Evolutionary conservation across 1,140 invertebrate genomes (phyloP), one percentile per base, ranked within the genome.

Genomic region (Drosophila pachea): DNA sequence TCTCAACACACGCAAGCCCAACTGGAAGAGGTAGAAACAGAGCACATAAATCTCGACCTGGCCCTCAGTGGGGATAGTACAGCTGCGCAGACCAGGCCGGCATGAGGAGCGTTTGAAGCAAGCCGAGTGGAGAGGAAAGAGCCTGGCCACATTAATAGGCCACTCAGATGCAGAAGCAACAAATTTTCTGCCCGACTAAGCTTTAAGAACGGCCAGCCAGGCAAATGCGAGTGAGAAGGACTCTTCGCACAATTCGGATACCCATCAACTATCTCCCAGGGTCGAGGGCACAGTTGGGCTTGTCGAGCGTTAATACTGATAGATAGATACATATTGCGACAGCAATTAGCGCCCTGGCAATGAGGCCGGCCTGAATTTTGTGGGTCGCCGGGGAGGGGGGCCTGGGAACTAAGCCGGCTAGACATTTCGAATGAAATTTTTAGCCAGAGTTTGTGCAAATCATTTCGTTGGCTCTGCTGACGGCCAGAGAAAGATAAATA

Each of bases 371-470:
- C 12, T 43, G 5, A 14, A 3, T 3, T 22, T 22, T 22, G 22
- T 22, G 22, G 22, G 22, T 22, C 22, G 22, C 22, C 22, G 22
- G 22, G 22, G 22, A 22, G 3, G 22, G 22, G 1, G 22, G 22
- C 22, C n/a, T n/a, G 12, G 7, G 22, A 65, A 54, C 63, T 33
- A 49, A 67, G 68, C 47, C 11, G 40, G 47, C 36, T 55, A 52
- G 63, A 86, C 73, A 75, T 68, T 70, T 45, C 56, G 68, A 76
- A 81, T 84, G 67, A 74, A 86, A 76, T 86, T 74, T 86, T 66
- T 69, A 86, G 79, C 78, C 79, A 74, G 62, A 79, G 67, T 84
- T 84, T 86, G 69, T 74, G 81, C 81, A 86, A 84, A 81, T 86
- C 81, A 84, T 84, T 86, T 74, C 45, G 47, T 66, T 54, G 74